Evolutionary conservation across 30 jellyfish, hydroid and myxozoan species (phyloP).

Genomic region (Aurelia sp.): DNA sequence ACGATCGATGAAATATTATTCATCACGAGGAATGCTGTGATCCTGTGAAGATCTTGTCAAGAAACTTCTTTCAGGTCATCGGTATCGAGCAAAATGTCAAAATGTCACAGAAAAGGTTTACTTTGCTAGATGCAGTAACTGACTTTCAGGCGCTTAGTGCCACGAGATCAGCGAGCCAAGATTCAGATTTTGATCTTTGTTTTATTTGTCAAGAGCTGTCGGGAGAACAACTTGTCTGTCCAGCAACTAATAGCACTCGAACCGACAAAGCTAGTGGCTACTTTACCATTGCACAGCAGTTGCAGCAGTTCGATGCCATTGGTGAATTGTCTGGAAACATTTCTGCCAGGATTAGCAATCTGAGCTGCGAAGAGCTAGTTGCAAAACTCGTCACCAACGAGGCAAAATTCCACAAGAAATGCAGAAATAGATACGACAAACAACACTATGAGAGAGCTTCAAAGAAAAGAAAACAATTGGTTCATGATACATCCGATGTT

Average conservation of each 20-base stretch:
- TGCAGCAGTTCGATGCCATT: constrained; percentile 7
- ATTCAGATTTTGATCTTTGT: too few species aligned
- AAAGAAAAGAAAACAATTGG: neutral
- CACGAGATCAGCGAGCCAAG: too few species aligned
- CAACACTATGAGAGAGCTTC: constrained; percentile 4
- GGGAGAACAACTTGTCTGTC: too few species aligned
- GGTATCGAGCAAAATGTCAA: too few species aligned
- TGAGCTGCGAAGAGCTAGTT: neutral
- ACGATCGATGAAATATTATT: too few species aligned
- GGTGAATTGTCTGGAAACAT: neutral
- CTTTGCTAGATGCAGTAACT: too few species aligned
- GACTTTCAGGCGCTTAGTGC: too few species aligned
- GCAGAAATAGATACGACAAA: constrained; percentile 19
- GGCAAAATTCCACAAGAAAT: constrained; percentile 10
- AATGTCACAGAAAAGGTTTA: too few species aligned
- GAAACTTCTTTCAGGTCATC: too few species aligned
- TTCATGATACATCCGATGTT: neutral
- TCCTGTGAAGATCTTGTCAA: too few species aligned
- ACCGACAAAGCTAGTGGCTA: neutral
- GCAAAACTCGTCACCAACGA: neutral
- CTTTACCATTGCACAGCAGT: constrained; percentile 6
- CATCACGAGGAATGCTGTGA: too few species aligned
- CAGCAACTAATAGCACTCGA: constrained; percentile 1
- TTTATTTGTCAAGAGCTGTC: too few species aligned
- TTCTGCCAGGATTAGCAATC: neutral